Conservation (phyloP, 2,888 invertebrate species). For the Callyntrura sp. region DNA sequence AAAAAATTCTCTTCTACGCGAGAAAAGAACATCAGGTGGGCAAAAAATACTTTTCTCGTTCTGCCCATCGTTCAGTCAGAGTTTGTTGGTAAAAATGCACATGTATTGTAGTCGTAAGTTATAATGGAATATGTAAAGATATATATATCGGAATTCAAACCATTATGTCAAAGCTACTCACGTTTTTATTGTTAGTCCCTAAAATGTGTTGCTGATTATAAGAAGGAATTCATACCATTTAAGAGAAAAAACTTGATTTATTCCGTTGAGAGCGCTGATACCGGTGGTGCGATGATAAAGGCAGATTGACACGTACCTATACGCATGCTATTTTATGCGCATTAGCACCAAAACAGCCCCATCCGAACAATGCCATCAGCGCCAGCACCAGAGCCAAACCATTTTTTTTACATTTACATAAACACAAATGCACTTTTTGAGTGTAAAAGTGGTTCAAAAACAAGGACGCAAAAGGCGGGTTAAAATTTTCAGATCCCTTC, state of each 20-base stretch:
- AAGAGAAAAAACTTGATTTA: slow-evolving; percentile 62
- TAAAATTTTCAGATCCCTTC: no score
- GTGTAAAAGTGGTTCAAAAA: neutral
- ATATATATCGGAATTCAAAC: slow-evolving; percentile 48
- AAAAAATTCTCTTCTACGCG: slow-evolving; percentile 22
- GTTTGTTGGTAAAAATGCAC: slow-evolving; percentile 17
- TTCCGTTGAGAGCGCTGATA: slow-evolving; percentile 46
- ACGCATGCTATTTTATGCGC: slow-evolving; percentile 13
- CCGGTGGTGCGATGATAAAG: slow-evolving; percentile 23
- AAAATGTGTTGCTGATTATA: slow-evolving; percentile 65
- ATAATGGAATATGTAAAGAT: neutral
- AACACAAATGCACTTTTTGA: slow-evolving; percentile 44
- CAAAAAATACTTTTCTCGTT: slow-evolving; percentile 2
- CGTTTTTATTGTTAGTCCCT: slow-evolving; percentile 65
- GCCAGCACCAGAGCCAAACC: neutral
- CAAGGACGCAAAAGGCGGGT: no score
- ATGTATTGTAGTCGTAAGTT: neutral
- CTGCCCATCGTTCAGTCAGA: neutral
- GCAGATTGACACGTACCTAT: slow-evolving; percentile 34
- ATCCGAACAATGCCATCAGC: neutral
- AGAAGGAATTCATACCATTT: slow-evolving; percentile 61
- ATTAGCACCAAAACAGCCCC: no score
- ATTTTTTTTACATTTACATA: no score
- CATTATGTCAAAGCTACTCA: slow-evolving; percentile 69
- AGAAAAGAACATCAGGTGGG: slow-evolving; percentile 39